Percentiles rank a stretch among this genome's conserved stretches.
phyloP scores from a whole-genome alignment of 2,888 invertebrate genomes.

The Tubulanus polymorphus region DNA sequence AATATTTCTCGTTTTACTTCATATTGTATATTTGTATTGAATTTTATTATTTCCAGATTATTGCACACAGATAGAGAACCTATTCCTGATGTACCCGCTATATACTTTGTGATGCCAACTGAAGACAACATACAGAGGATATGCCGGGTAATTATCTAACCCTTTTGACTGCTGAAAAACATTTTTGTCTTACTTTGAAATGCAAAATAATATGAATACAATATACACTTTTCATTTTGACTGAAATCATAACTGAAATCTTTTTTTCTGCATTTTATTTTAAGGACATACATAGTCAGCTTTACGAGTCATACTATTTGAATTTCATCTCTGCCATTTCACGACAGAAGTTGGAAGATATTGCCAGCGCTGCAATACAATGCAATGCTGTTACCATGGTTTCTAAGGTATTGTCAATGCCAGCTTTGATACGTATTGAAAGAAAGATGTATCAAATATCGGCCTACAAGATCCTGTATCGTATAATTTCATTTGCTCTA shows the following conservation, averaged over 20 bases:
- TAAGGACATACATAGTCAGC: conserved; percentile 63
- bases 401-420: conserved; percentile 67
- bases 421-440: neutral
- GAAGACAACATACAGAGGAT: conserved; percentile 94
- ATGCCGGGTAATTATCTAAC: conserved; percentile 63
- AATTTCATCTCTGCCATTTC: conserved; percentile 89
- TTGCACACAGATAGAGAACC: conserved; percentile 58
- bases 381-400: conserved; percentile 87
- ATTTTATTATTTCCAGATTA: conserved; percentile 28
- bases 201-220: too few species aligned
- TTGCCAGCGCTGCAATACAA: conserved; percentile 87
- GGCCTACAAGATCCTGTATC: too few species aligned
- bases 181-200: too few species aligned
- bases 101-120: conserved; percentile 94
- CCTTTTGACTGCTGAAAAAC: too few species aligned
- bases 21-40: neutral
- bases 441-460: too few species aligned
- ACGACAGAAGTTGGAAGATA: conserved; percentile 86
- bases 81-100: conserved; percentile 98
- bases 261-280: conserved; percentile 6
- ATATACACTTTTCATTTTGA: neutral
- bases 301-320: conserved; percentile 91
- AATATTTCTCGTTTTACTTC: conserved; percentile 8
- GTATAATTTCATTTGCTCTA: too few species aligned
- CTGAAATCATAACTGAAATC: neutral